Base-by-base conservation (phyloP, 2,113 vertebrate genomes). In the Myocastor coypus region DNA sequence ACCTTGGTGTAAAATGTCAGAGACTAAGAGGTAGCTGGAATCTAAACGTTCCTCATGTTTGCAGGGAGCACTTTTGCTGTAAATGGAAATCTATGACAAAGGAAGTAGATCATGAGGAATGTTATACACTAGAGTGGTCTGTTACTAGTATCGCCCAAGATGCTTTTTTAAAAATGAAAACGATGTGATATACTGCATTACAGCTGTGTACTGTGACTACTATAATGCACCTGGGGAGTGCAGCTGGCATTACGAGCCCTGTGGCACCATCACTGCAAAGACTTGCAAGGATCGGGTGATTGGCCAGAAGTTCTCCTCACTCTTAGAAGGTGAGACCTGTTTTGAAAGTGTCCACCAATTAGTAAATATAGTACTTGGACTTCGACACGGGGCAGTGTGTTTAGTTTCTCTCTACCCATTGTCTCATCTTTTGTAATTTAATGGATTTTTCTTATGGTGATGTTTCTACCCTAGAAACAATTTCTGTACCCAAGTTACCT, bases 161-260 rank as follows among this genome's bases (percentile, higher is more conserved):
- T 75, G 4, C 6, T 34, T 73, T 87, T 69, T 42, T 16, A 89
- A 30, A 88, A 91, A 77, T 55, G 34, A 66, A 66, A 83, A 9
- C 97, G 87, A 97, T 85, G 71, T 71, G 63, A 7, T 89, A 2
- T 50, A 81, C 96, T 87, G 89, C 26, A 66, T 85, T 89, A 24
- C 37, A 99, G 99, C 99, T 3, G 98, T 99, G 46, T 99, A 98
- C 97, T 99, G 99, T 97, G 99, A 99, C 96, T 99, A 99, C 94
- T 99, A 99, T 97, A 99, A 99, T 37, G 96, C 97, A 17, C 96
- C 98, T 57, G 98, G 98, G 10, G 97, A 99, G 83, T 98, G 94
- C 80, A 98, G 96, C 94, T 99, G 99, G 99, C 99, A 99, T 97
- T 99, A 99, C 81, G 98, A 99, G 10, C 97, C 99, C 37, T 99